These are phyloP conservation scores for Hormaphis cornu DNA, from an alignment of 1,140 invertebrate genomes.

Conservation along the genomic window DNA sequence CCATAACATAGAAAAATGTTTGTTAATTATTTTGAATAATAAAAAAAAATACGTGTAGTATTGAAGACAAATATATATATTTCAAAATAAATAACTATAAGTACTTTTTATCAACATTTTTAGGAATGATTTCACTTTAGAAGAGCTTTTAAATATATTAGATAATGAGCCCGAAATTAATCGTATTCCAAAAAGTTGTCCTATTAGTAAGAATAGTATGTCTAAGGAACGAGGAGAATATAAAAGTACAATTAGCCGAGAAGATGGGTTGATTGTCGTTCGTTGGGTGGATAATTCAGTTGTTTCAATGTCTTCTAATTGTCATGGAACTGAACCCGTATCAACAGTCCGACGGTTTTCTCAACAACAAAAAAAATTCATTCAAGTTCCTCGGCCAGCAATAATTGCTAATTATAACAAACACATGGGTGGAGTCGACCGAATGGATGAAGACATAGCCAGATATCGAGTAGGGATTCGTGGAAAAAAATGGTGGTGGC, in stretches of 20 bases:
- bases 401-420: constrained; percentile 35
- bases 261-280: no score
- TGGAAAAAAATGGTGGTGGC: constrained; percentile 36
- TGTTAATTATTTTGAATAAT: no score
- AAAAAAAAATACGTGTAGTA: no score
- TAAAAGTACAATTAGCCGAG: no score
- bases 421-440: constrained; percentile 33
- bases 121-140: no score
- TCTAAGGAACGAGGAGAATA: no score
- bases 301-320: constrained; percentile 35
- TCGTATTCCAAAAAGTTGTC: not conserved
- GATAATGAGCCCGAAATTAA: not conserved
- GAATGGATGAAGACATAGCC: constrained; percentile 34
- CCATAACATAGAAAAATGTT: no score
- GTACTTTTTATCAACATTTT: no score
- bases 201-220: no score
- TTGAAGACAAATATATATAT: no score
- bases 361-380: constrained; percentile 30
- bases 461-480: constrained; percentile 34
- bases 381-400: constrained; percentile 33
- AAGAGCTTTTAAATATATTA: no score
- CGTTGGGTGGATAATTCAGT: constrained; percentile 35
- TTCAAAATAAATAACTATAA: no score
- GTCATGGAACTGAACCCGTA: constrained; percentile 30
- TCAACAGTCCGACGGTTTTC: constrained; percentile 34